These are phyloP conservation scores for Oreochromis niloticus DNA, from an alignment of 2,113 vertebrate genomes.

Conservation along the genomic window DNA sequence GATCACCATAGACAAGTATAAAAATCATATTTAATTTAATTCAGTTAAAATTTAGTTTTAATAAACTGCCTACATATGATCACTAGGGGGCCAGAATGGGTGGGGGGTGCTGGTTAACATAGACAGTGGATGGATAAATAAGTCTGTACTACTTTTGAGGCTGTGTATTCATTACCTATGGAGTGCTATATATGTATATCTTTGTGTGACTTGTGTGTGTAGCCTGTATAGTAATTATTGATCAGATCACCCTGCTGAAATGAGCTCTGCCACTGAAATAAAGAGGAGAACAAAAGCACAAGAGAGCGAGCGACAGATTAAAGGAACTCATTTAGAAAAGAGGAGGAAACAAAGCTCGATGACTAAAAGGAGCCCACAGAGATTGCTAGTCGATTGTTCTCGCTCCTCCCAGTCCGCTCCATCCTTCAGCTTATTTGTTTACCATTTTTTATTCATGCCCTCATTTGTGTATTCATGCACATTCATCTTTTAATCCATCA, in stretches of 20 bases:
- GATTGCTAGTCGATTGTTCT: conserved; percentile 45
- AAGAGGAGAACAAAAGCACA: conserved; percentile 47
- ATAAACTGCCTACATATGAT: not conserved
- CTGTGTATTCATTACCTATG: not conserved
- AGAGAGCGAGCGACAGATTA: conserved; percentile 48
- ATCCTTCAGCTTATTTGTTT: conserved; percentile 40
- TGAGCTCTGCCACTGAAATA: conserved; percentile 56
- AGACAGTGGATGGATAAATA: not conserved
- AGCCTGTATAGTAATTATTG: conserved; percentile 51
- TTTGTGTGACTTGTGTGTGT: not conserved
- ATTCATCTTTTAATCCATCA: conserved; percentile 62
- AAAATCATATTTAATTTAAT: not conserved
- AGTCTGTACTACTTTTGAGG: not conserved
- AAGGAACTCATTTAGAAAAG: conserved; percentile 45
- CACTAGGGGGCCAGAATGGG: not conserved
- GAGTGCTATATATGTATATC: not conserved
- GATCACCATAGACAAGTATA: not conserved
- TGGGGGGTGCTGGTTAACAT: not conserved
- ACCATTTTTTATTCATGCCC: conserved; percentile 42
- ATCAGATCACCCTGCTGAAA: conserved; percentile 61
- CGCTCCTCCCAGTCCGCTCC: not conserved
- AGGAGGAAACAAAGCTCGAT: conserved; percentile 39
- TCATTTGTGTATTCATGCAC: conserved; percentile 47
- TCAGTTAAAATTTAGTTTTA: not conserved
- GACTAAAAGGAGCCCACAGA: conserved; percentile 38